phyloP scores from a whole-genome alignment of 2,797 vertebrate genomes.

The Nyctalus aviator region DNA sequence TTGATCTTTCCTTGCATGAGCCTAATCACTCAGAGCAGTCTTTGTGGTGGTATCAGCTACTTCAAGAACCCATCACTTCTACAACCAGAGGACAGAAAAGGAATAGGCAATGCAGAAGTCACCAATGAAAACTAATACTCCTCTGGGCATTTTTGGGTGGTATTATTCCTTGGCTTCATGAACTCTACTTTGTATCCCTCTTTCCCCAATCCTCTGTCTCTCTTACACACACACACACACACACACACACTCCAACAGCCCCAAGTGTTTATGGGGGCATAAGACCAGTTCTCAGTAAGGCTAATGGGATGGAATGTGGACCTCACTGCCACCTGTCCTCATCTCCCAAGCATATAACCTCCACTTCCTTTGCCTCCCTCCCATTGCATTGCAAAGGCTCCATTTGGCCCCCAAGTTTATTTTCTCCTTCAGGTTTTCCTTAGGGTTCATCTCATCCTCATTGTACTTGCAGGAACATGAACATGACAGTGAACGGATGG shows the following conservation, averaged over 20 bases:
- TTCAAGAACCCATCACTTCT: background rate
- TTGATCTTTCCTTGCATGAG: background rate
- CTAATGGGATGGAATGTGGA: background rate
- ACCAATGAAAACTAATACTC: background rate
- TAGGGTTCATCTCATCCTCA: background rate
- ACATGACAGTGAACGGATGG: background rate
- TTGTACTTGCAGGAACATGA: background rate
- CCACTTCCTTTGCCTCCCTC: background rate
- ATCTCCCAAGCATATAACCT: background rate
- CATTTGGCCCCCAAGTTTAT: background rate
- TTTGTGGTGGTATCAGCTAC: background rate
- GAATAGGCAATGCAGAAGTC: background rate
- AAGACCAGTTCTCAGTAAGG: background rate
- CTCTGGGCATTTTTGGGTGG: background rate
- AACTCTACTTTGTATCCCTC: background rate
- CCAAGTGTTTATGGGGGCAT: background rate
- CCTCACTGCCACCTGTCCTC: background rate
- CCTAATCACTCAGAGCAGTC: background rate
- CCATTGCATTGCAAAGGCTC: background rate
- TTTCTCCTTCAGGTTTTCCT: background rate
- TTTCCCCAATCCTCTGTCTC: background rate
- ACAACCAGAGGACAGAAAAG: background rate
- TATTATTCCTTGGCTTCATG: background rate
- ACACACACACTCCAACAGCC: background rate
- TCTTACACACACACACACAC: background rate